Evolutionary conservation across 2,888 invertebrate species (phyloP).

Genomic region (Drosophila longiperda): DNA sequence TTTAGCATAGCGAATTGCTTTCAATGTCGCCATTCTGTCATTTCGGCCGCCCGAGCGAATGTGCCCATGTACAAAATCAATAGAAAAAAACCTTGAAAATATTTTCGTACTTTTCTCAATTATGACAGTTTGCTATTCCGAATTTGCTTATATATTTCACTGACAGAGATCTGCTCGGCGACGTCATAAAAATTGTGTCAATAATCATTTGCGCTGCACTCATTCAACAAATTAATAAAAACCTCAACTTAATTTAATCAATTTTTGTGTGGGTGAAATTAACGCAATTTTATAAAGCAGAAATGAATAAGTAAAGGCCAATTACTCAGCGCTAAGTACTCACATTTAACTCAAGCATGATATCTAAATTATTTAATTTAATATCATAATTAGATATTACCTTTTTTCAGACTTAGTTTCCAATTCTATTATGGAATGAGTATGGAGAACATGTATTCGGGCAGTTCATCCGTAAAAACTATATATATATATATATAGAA

Average conservation of each 20-base stretch:
- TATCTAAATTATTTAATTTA: no score
- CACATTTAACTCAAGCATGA: background rate
- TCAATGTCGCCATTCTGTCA: constrained; percentile 23
- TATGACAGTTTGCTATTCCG: constrained; percentile 46
- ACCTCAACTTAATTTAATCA: background rate
- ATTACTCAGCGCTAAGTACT: background rate
- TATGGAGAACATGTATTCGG: no score
- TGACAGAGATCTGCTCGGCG: background rate
- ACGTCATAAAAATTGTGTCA: background rate
- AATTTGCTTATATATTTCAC: constrained; percentile 23
- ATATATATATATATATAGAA: background rate
- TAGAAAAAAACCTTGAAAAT: constrained; percentile 59
- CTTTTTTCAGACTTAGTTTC: background rate
- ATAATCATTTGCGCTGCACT: background rate
- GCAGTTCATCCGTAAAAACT: background rate
- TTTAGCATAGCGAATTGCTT: constrained; percentile 29
- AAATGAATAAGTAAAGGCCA: background rate
- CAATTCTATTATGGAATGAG: background rate
- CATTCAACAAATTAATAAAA: background rate
- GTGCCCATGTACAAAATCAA: constrained; percentile 59
- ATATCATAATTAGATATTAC: background rate
- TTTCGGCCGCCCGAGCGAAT: background rate
- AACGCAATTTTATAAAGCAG: background rate
- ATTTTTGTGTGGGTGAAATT: background rate
- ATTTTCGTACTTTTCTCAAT: constrained; percentile 44